Evolutionary conservation across 2,888 invertebrate species (phyloP).

Genomic region (Hipparchia sbordonii): DNA sequence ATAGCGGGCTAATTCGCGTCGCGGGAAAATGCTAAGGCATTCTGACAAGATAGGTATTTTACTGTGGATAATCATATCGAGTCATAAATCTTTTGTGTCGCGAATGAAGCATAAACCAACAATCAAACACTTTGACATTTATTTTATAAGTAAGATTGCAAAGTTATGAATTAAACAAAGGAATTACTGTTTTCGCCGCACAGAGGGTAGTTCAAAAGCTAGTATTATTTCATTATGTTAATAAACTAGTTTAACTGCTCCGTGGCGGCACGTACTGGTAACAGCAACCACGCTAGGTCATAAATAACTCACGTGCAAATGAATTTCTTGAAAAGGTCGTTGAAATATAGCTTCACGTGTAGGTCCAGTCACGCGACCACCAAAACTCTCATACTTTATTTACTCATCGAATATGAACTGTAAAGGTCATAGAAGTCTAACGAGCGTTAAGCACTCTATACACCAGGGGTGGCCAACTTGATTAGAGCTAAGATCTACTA

Average conservation of each 20-base stretch:
- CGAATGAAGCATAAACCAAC: no score
- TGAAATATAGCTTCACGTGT: constrained; percentile 76
- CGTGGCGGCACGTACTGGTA: constrained; percentile 53
- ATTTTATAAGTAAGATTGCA: no score
- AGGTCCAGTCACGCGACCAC: constrained; percentile 71
- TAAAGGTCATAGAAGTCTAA: constrained; percentile 9
- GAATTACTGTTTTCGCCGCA: constrained; percentile 26
- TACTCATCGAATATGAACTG: constrained; percentile 47
- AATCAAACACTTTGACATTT: no score
- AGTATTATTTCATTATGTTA: constrained; percentile 43
- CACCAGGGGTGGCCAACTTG: no score
- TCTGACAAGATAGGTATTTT: no score
- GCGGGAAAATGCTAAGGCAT: no score
- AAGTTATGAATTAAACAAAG: constrained; percentile 23
- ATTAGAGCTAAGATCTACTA: no score
- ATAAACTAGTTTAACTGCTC: constrained; percentile 63
- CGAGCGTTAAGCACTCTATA: background rate
- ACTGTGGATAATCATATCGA: no score
- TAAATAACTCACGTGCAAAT: constrained; percentile 66
- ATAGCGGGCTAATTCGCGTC: no score
- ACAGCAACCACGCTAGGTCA: constrained; percentile 62
- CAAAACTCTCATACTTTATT: constrained; percentile 65
- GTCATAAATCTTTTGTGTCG: no score
- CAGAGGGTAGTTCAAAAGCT: constrained; percentile 23
- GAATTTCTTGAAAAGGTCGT: constrained; percentile 80